A percentile compares a stretch with the other conserved stretches of the same genome.
Evolutionary conservation across 2,888 invertebrate genomes (phyloP).

Genomic region (Campaea margaritaria): DNA sequence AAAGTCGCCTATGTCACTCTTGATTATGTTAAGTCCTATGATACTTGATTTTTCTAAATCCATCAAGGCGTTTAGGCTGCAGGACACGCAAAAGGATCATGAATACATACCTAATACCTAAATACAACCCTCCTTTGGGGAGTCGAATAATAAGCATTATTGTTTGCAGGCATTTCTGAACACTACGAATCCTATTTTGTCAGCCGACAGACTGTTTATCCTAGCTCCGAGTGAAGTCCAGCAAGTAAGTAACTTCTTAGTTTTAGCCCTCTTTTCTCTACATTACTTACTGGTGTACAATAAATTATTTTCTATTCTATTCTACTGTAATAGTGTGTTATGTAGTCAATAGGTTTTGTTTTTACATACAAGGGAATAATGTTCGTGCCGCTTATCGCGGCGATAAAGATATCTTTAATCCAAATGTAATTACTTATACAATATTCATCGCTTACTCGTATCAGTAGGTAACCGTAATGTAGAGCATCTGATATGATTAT

Average conservation of each 20-base stretch:
- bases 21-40: no score
- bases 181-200: conserved; percentile 74
- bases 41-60: no score
- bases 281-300: no score
- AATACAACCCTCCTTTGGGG: background rate
- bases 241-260: conserved; percentile 58
- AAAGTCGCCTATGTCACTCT: no score
- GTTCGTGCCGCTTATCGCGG: conserved; percentile 9
- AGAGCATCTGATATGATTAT: conserved; percentile 6
- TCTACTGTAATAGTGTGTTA: background rate
- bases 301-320: no score
- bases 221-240: conserved; percentile 77
- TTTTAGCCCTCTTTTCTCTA: background rate
- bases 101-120: no score
- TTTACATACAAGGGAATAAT: background rate
- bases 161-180: conserved; percentile 67
- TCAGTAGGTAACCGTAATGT: conserved; percentile 20
- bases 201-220: conserved; percentile 72
- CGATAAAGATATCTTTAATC: conserved; percentile 38
- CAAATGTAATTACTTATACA: conserved; percentile 25
- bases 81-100: no score
- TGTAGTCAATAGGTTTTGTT: background rate
- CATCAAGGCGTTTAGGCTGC: no score
- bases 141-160: conserved; percentile 7
- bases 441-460: conserved; percentile 19